Conservation (phyloP, 2,797 vertebrate genomes). For the Mus spretus region DNA sequence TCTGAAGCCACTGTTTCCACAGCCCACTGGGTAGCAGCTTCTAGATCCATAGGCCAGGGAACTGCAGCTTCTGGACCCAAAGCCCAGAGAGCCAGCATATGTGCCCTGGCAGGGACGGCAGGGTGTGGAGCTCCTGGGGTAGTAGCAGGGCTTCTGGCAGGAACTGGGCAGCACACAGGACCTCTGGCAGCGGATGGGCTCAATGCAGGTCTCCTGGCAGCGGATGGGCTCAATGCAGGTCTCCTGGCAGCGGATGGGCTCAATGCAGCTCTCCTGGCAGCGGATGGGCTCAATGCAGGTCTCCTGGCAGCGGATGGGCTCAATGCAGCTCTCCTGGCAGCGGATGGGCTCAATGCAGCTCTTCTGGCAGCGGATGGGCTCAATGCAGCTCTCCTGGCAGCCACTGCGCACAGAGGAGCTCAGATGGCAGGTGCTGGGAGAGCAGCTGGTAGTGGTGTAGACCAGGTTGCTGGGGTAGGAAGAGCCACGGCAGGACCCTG, state of each 20-base stretch:
- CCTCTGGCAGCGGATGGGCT: neutral
- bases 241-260: neutral
- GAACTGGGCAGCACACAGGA: neutral
- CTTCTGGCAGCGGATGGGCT: neutral
- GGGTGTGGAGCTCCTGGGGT: accelerated
- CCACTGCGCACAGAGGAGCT: neutral
- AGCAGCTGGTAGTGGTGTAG: neutral
- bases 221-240: no score
- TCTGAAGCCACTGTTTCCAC: neutral
- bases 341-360: neutral
- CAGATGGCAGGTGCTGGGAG: neutral
- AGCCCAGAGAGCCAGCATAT: neutral
- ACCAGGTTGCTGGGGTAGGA: conserved; percentile 43
- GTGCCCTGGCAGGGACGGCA: neutral
- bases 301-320: neutral
- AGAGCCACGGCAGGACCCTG: neutral
- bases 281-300: neutral
- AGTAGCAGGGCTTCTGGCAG: neutral
- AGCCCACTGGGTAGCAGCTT: neutral
- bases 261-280: neutral
- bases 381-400: neutral
- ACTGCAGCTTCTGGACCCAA: neutral
- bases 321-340: neutral
- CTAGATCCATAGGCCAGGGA: neutral
- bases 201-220: neutral